Percentiles rank a stretch among this genome's conserved stretches.
Conservation (phyloP, 2,888 invertebrate genomes). For the Buathra laborator region DNA sequence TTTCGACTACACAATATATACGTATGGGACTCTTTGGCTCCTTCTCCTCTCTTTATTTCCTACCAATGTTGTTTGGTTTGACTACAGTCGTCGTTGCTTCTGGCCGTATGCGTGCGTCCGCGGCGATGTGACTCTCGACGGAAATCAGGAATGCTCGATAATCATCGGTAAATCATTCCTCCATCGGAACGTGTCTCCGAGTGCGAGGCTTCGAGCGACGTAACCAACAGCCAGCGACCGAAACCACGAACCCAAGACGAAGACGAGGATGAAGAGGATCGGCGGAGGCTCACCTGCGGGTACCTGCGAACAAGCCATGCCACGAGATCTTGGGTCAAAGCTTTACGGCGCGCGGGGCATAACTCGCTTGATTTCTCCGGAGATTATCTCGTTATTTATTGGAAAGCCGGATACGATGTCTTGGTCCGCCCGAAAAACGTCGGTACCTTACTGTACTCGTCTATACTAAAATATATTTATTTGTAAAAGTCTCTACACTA, state of each 20-base stretch:
- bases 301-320: slow-evolving; percentile 68
- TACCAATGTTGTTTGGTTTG: slow-evolving; percentile 43
- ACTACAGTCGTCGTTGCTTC: slow-evolving; percentile 10
- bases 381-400: slow-evolving; percentile 85
- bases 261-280: slow-evolving; percentile 61
- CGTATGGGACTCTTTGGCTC: slow-evolving; percentile 18
- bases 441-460: not conserved
- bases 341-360: slow-evolving; percentile 81
- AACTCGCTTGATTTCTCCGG: slow-evolving; percentile 83
- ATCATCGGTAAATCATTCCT: slow-evolving; percentile 82
- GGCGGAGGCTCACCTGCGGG: slow-evolving; percentile 67
- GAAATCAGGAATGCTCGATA: slow-evolving; percentile 79
- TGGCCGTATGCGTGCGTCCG: slow-evolving; percentile 40
- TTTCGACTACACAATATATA: slow-evolving; percentile 51
- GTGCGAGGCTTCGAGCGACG: slow-evolving; percentile 48
- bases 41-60: slow-evolving; percentile 46
- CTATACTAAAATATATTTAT: slow-evolving; percentile 6
- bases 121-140: slow-evolving; percentile 61
- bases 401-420: slow-evolving; percentile 79
- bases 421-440: slow-evolving; percentile 75
- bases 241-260: slow-evolving; percentile 35
- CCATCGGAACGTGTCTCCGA: slow-evolving; percentile 65
- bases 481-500: not conserved
- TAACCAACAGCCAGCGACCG: slow-evolving; percentile 49
- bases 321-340: slow-evolving; percentile 76